Base-by-base conservation (phyloP, 2,797 vertebrate species). In the Epinephelus coioides region DNA sequence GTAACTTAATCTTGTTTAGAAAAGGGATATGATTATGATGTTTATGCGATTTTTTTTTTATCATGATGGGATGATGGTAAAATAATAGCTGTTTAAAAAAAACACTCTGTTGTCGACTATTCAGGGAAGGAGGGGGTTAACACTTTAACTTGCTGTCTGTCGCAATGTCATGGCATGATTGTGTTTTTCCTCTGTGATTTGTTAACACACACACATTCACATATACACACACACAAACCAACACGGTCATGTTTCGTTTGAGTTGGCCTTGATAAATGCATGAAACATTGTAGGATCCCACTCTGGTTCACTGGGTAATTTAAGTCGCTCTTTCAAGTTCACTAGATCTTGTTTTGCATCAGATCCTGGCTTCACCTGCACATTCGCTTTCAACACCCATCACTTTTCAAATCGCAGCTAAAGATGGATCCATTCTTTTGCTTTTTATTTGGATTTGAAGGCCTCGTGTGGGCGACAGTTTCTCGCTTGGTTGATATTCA, bases 111-210 rank as follows among this genome's bases (percentile, higher is more conserved):
- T 73, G 64, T 86, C 79, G 61, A 85, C 82, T 89, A 82, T 93
- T 94, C 91, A 91, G 90, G 88, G 88, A 94, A 89, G 86, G 89
- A 86, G 89, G 76, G 84, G 81, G 75, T 89, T 74, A 83, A 90
- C 88, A 88, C 76, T 88, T 91, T 90, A 89, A 79, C 86, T 90
- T 92, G 71, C 81, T 90, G 89, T 94, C 77, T 89, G 90, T 95
- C 80, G 68, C 75, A 82, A 85, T 87, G 88, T 94, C 91, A 93
- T 82, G 80, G 95, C 95, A 95, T 95, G 95, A 92, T 91, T 90
- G 91, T 94, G 91, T 94, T 94, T 30, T 93, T 87, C 86, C 90
- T 92, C 82, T 92, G 89, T 93, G 90, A 92, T 92, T 89, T 86
- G 83, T 92, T 88, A 27, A 88, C 55, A 83, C 84, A 74, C 73